phyloP scores from a whole-genome alignment of 2,113 vertebrate genomes.

The Burhinus bistriatus region DNA sequence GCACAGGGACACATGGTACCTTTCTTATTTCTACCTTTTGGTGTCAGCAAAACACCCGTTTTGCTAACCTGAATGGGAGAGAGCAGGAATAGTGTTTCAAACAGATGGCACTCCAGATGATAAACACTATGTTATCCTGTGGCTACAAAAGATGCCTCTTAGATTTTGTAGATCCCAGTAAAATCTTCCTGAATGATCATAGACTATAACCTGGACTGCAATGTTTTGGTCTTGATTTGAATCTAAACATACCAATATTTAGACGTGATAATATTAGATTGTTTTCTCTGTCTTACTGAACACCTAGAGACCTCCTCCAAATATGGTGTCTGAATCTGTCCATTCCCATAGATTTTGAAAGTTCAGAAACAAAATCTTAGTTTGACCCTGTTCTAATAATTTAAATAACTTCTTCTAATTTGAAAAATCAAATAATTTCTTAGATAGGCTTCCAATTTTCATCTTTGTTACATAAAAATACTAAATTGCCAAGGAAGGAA shows the following conservation, averaged over 20 bases:
- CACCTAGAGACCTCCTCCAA: background rate
- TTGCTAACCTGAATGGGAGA: background rate
- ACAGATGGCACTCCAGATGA: background rate
- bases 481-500: background rate
- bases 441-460: background rate
- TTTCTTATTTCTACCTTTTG: slow-evolving; percentile 28
- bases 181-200: background rate
- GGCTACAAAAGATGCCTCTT: background rate
- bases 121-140: background rate
- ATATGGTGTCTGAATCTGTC: background rate
- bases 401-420: background rate
- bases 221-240: background rate
- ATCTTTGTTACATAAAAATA: background rate
- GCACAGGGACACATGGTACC: background rate
- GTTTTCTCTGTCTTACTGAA: background rate
- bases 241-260: background rate
- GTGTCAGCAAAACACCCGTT: slow-evolving; percentile 50
- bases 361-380: background rate
- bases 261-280: background rate
- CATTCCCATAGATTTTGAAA: background rate
- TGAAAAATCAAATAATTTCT: background rate
- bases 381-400: background rate
- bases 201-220: background rate
- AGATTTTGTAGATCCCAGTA: background rate
- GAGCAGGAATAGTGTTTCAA: background rate